A percentile compares a stretch with the other conserved stretches of the same genome.
These are phyloP conservation scores for Shinisaurus crocodilurus DNA, from an alignment of 2,113 vertebrate species.

Conservation along the genomic window DNA sequence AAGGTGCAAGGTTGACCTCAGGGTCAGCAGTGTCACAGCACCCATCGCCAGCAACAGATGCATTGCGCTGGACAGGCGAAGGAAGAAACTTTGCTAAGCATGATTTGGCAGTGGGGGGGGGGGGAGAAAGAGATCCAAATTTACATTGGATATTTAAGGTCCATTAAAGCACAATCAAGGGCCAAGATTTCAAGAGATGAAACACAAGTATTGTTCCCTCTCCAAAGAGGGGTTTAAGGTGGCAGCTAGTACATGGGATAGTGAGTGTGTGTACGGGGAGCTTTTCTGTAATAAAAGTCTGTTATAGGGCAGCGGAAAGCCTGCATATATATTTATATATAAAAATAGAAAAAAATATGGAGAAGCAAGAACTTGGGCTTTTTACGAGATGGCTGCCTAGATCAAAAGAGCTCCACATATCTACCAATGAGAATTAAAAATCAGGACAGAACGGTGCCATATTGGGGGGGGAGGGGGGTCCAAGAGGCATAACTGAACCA, in stretches of 20 bases:
- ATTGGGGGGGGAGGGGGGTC: slow-evolving; percentile 49
- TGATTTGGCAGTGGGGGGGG: not conserved
- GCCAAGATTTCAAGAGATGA: slow-evolving; percentile 64
- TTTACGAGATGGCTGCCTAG: slow-evolving; percentile 70
- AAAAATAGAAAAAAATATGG: slow-evolving; percentile 79
- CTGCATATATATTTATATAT: slow-evolving; percentile 75
- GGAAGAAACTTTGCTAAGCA: slow-evolving; percentile 41
- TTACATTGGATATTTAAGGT: slow-evolving; percentile 62
- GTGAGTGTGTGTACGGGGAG: not conserved
- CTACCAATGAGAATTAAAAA: slow-evolving; percentile 76
- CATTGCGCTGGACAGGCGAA: slow-evolving; percentile 18
- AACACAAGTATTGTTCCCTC: slow-evolving; percentile 75
- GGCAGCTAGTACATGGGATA: slow-evolving; percentile 67
- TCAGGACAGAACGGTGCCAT: slow-evolving; percentile 74
- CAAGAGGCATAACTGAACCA: slow-evolving; percentile 75
- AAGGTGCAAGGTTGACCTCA: slow-evolving; percentile 25
- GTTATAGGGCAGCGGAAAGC: slow-evolving; percentile 75
- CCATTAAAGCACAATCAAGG: slow-evolving; percentile 64
- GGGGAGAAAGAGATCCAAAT: not conserved
- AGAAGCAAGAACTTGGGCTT: slow-evolving; percentile 69
- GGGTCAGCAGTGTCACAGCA: slow-evolving; percentile 30
- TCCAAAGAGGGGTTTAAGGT: slow-evolving; percentile 71
- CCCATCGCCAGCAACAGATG: slow-evolving; percentile 3
- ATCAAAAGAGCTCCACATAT: slow-evolving; percentile 66
- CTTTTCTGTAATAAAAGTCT: slow-evolving; percentile 76